Evolutionary conservation across 2,797 vertebrate species (phyloP).

Genomic region (Takifugu rubripes): DNA sequence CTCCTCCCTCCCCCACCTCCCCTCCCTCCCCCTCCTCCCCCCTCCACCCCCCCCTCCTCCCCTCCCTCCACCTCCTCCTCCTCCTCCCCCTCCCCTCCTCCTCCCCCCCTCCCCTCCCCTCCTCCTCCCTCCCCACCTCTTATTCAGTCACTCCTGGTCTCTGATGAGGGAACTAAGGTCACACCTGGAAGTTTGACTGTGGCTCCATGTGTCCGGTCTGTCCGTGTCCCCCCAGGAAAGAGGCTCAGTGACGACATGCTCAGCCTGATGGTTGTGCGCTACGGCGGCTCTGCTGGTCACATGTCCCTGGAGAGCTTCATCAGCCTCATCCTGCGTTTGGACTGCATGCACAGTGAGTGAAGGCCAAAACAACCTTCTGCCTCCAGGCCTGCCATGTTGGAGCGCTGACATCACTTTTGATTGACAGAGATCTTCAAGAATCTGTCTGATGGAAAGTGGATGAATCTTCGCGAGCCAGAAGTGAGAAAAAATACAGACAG

Average conservation of each 20-base stretch:
- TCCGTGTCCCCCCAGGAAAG: slow-evolving; percentile 39
- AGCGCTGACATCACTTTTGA: neutral
- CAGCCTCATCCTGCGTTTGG: slow-evolving; percentile 75
- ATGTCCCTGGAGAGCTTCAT: slow-evolving; percentile 83
- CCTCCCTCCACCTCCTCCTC: too few species aligned
- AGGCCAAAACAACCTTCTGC: too few species aligned
- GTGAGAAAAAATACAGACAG: slow-evolving; percentile 22
- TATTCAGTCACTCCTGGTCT: too few species aligned
- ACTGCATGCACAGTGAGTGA: slow-evolving; percentile 76
- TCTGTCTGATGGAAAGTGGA: slow-evolving; percentile 47
- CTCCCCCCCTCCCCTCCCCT: too few species aligned
- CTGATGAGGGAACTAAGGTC: too few species aligned
- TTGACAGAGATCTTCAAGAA: slow-evolving; percentile 67
- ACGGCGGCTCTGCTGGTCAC: slow-evolving; percentile 66
- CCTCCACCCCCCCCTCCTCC: too few species aligned
- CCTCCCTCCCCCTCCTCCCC: too few species aligned
- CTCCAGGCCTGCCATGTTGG: too few species aligned
- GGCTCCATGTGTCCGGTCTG: neutral
- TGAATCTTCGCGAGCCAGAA: slow-evolving; percentile 54
- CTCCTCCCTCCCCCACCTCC: too few species aligned
- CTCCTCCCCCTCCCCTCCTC: too few species aligned
- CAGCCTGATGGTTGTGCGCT: slow-evolving; percentile 75
- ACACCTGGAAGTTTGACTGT: neutral
- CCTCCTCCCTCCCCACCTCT: too few species aligned
- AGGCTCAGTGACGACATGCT: slow-evolving; percentile 47